Evolutionary conservation across 1,140 invertebrate species (phyloP), one percentile per base, ranked within the genome.

Genomic region (Pogonomyrmex barbatus): DNA sequence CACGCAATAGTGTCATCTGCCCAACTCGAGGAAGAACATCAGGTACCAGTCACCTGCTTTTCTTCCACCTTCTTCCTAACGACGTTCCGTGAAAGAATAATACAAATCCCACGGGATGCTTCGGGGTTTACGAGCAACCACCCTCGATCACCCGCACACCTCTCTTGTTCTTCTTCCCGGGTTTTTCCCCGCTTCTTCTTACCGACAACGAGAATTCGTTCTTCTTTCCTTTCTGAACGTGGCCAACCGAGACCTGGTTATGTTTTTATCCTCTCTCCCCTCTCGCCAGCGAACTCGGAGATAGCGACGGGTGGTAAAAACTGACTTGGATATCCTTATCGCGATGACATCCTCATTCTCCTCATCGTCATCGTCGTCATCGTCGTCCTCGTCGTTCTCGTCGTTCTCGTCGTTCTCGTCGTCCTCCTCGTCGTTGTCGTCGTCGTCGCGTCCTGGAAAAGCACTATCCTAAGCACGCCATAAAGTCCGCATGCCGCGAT

Each of bases 81-180:
- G 67, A 90, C 62, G 83, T 83, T 88, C 56, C 58, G 63, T 58
- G 54, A 78, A 88, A 89, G 88, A 85, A 90, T 90, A 88, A 90
- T 90, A 86, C 89, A 70, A 90, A 88, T 86, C 83, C 83, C 87
- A 63, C 54, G 78, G 88, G 87, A 63, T 81, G 65, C 85, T 88
- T 75, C 33, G 62, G 9, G 77, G 82, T 79, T 90, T 82, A 81
- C 89, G 78, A 88, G 76, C 77, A 85, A 8, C 24, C 86, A 50
- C 30, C 70, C 24, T 33, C 24, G 33, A 50, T 17, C 45, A 63
- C 82, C 9, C 60, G 50, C 24, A 14, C 83, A n/a, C 9, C 30
- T 76, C 12, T 63, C 47, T 60, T 45, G 47, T 58, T 47, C 39
- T 39, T 4, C 73, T 68, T 56, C 67, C 39, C 56, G 24, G 24